Percentiles rank a stretch among this genome's conserved stretches.
Conservation (phyloP, 2,797 vertebrate genomes). For the Gymnothorax reevesii region DNA sequence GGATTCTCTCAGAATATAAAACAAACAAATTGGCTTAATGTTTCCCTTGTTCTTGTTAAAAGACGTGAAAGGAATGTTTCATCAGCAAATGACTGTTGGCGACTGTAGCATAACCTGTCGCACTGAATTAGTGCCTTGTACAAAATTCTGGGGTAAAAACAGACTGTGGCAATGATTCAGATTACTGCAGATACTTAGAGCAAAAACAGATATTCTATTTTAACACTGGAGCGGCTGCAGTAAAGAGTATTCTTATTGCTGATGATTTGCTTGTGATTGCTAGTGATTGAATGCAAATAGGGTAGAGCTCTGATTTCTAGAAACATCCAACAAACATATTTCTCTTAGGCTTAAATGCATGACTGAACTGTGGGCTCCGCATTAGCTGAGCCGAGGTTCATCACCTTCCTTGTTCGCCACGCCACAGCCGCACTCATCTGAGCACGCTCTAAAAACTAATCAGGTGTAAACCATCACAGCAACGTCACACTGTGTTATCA, state of each 20-base stretch:
- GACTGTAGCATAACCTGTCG: constrained; percentile 22
- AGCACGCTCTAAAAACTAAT: not conserved
- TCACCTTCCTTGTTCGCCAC: not conserved
- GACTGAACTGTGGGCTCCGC: not conserved
- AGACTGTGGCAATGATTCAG: not conserved
- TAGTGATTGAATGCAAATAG: too few species aligned
- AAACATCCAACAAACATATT: too few species aligned
- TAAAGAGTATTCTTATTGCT: too few species aligned
- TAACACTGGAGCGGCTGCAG: not conserved
- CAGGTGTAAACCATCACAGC: not conserved
- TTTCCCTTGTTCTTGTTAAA: not conserved
- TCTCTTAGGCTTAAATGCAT: not conserved
- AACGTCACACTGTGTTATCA: not conserved
- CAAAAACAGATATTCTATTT: not conserved
- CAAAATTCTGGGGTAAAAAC: not conserved
- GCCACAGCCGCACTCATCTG: not conserved
- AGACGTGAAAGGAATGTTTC: not conserved
- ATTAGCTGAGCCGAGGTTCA: not conserved
- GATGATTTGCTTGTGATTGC: too few species aligned
- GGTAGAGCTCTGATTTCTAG: too few species aligned
- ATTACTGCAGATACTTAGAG: not conserved
- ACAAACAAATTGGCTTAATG: not conserved
- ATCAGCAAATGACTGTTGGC: constrained; percentile 14
- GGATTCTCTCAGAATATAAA: not conserved
- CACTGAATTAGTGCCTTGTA: not conserved